Percentiles rank a stretch among this genome's conserved stretches.
Evolutionary conservation across 2,113 vertebrate genomes (phyloP).

Genomic region (Psammodynastes pulverulentus): DNA sequence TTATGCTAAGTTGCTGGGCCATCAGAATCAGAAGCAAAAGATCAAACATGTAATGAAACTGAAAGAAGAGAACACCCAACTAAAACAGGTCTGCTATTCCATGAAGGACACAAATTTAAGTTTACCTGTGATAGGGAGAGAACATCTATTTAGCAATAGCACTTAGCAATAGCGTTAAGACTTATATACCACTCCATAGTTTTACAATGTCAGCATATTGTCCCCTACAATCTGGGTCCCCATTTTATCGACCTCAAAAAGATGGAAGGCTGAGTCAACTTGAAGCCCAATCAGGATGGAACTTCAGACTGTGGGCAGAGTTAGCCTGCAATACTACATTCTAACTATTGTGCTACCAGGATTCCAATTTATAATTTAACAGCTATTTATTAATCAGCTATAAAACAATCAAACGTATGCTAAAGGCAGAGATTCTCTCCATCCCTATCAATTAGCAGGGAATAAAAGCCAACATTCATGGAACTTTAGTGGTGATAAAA

Average conservation of each 20-base stretch:
- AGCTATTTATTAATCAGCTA: neutral
- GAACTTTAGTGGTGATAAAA: neutral
- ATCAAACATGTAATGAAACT: constrained; percentile 94
- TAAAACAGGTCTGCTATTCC: constrained; percentile 79
- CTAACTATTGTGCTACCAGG: neutral
- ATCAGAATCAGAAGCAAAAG: constrained; percentile 97
- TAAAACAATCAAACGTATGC: neutral
- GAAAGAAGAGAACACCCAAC: constrained; percentile 84
- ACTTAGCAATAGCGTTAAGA: neutral
- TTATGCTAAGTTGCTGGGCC: constrained; percentile 87
- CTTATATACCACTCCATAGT: neutral
- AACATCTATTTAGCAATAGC: neutral
- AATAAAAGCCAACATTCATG: neutral
- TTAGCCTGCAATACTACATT: neutral
- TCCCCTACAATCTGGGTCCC: neutral
- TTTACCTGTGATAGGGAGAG: neutral
- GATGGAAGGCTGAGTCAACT: neutral
- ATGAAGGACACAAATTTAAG: neutral
- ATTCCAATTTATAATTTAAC: neutral
- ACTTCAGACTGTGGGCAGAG: neutral
- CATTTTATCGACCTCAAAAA: neutral
- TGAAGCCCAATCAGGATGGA: neutral
- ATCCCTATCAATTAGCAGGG: neutral
- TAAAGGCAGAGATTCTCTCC: neutral
- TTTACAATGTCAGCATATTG: neutral